These are phyloP conservation scores for Oxyura jamaicensis DNA, from an alignment of 2,113 vertebrate species.

Conservation along the genomic window DNA sequence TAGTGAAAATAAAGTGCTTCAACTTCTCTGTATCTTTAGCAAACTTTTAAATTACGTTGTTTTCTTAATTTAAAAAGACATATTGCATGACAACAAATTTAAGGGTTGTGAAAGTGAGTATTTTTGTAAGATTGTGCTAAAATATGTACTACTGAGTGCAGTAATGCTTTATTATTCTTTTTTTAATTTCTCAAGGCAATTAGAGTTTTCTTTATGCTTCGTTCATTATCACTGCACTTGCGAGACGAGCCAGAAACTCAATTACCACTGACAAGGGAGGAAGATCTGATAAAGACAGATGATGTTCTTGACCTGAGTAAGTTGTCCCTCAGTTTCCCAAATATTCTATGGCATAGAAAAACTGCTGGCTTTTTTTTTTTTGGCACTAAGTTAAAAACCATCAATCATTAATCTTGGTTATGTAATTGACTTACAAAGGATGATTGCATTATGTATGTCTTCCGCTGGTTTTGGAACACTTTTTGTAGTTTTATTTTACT, in stretches of 20 bases:
- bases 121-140: background rate
- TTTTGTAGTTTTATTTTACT: background rate
- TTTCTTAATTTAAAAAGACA: background rate
- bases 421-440: background rate
- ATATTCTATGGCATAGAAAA: background rate
- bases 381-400: background rate
- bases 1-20: background rate
- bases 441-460: background rate
- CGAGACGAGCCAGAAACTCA: constrained; percentile 91
- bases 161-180: background rate
- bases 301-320: constrained; percentile 98
- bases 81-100: background rate
- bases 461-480: background rate
- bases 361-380: background rate
- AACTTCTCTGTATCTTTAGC: background rate
- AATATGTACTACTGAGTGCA: background rate
- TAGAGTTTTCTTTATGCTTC: constrained; percentile 96
- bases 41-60: background rate
- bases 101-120: background rate
- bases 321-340: constrained; percentile 51
- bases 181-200: constrained; percentile 84
- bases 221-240: constrained; percentile 90
- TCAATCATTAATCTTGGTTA: background rate
- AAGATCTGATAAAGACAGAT: constrained; percentile 95
- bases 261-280: constrained; percentile 91